Conservation (phyloP, 2,113 vertebrate genomes). For the Dipodomys merriami region DNA sequence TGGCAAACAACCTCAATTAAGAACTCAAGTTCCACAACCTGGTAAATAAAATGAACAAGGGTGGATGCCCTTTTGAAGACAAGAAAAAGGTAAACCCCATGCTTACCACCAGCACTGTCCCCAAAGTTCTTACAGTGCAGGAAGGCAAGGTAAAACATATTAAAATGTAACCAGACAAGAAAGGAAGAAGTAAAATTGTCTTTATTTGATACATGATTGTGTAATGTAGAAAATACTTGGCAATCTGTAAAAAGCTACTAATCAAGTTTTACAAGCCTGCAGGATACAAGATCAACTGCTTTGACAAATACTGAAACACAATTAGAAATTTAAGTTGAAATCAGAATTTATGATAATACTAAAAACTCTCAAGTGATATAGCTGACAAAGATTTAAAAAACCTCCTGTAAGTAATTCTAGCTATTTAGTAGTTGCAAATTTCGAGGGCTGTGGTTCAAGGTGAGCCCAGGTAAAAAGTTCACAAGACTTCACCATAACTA, state of each 20-base stretch:
- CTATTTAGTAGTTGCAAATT: too few species aligned
- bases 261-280: neutral
- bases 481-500: too few species aligned
- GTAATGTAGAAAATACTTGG: accelerated
- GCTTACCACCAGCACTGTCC: neutral
- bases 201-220: accelerated
- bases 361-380: neutral
- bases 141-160: neutral
- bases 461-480: too few species aligned
- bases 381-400: neutral
- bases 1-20: too few species aligned
- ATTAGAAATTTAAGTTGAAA: neutral
- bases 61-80: too few species aligned
- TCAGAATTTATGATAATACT: neutral
- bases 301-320: neutral
- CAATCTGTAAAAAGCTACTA: neutral
- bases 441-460: too few species aligned
- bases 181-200: neutral
- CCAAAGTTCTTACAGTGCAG: too few species aligned
- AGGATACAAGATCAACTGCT: too few species aligned
- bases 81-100: neutral
- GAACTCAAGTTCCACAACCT: neutral
- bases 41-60: neutral
- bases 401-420: too few species aligned
- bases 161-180: neutral